phyloP scores from a whole-genome alignment of 2,888 invertebrate genomes.

The Entomobrya proxima region DNA sequence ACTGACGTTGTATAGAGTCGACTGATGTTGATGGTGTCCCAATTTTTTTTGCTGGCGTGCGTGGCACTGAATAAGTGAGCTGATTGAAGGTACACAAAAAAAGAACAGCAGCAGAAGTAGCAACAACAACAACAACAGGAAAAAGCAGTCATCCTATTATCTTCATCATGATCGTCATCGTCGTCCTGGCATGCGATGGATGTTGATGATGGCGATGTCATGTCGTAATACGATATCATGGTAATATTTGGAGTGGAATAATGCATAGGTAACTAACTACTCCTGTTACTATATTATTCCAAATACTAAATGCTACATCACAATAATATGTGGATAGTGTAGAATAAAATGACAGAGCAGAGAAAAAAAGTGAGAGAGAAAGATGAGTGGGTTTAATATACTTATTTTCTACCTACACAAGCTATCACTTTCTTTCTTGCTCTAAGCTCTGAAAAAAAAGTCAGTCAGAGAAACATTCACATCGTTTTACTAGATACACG shows the following conservation, averaged over 20 bases:
- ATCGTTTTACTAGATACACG: not conserved
- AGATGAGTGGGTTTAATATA: conserved; percentile 8
- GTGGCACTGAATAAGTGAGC: not conserved
- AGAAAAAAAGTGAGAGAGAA: too few species aligned
- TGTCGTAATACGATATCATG: conserved; percentile 24
- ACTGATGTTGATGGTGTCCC: not conserved
- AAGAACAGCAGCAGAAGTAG: not conserved
- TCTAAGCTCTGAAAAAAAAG: conserved; percentile 9
- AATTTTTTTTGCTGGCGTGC: not conserved
- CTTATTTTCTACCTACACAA: conserved; percentile 31
- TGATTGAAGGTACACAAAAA: not conserved
- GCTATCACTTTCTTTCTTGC: not conserved
- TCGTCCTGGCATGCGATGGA: conserved; percentile 19
- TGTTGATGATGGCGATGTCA: conserved; percentile 21
- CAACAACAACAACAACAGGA: conserved; percentile 9
- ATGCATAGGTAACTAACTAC: conserved; percentile 7
- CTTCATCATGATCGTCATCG: conserved; percentile 8
- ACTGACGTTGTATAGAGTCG: not conserved
- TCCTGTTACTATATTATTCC: not conserved
- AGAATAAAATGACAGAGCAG: conserved; percentile 9
- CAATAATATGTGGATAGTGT: too few species aligned
- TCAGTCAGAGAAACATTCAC: not conserved
- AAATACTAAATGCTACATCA: too few species aligned
- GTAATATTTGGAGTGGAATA: conserved; percentile 35
- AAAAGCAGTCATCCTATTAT: conserved; percentile 36